Evolutionary conservation across 2,888 invertebrate genomes (phyloP).

Genomic region (Matsumyia berberina): DNA sequence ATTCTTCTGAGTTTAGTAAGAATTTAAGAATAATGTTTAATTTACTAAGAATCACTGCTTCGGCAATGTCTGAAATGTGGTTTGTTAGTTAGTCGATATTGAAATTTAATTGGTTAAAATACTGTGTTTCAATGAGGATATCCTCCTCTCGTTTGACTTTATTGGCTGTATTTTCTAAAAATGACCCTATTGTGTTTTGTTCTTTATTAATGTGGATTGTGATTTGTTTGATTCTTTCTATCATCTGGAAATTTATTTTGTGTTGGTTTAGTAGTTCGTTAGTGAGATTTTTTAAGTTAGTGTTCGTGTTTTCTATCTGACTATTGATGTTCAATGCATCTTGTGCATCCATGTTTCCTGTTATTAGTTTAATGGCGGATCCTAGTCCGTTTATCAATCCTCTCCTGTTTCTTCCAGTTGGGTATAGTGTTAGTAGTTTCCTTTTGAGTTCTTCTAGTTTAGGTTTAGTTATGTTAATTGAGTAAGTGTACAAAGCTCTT

Average conservation of each 20-base stretch:
- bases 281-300: neutral
- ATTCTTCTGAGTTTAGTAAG: constrained; percentile 39
- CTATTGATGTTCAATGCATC: constrained; percentile 32
- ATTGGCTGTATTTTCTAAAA: constrained; percentile 39
- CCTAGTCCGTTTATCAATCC: constrained; percentile 23
- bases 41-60: constrained; percentile 41
- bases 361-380: constrained; percentile 29
- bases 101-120: constrained; percentile 51
- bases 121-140: constrained; percentile 42
- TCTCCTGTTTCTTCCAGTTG: constrained; percentile 14
- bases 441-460: constrained; percentile 28
- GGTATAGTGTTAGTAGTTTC: constrained; percentile 9
- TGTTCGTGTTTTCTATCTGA: constrained; percentile 14
- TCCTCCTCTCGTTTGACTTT: constrained; percentile 39
- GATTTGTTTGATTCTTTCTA: constrained; percentile 58
- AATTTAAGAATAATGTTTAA: constrained; percentile 57
- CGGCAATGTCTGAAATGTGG: constrained; percentile 44
- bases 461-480: neutral
- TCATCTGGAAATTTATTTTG: constrained; percentile 38
- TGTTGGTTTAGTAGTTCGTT: constrained; percentile 20
- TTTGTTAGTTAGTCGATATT: constrained; percentile 57
- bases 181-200: constrained; percentile 35
- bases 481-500: neutral
- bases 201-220: constrained; percentile 51
- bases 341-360: constrained; percentile 37